Base-by-base conservation (phyloP, 2,888 invertebrate genomes). In the Subacronicta megacephala region DNA sequence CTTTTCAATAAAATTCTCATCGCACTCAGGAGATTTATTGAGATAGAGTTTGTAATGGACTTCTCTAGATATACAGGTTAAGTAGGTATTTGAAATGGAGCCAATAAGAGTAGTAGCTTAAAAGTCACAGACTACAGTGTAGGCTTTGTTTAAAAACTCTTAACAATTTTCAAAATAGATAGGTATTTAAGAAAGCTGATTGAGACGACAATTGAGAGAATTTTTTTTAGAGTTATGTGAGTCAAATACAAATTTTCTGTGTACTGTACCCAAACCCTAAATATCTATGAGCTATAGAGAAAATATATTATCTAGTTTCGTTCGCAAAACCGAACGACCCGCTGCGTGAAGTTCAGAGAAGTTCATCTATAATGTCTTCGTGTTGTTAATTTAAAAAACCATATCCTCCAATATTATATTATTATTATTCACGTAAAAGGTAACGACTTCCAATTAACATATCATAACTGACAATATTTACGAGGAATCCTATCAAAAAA, bases 1-100 rank as follows among this genome's bases (percentile, higher is more conserved):
- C 36, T 57, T 54, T 59, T 49, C 57, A 52, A 59, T 61, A 40
- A 57, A 47, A 47, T 57, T 53, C 36, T 12, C 33, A 29, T 53
- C 36, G n/a, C 33, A 29, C 17, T 60, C 20, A 15, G n/a, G 44
- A 29, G 29, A 38, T 33, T 56, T 43, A 36, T 10, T 26, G 46
- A 17, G 29, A 35, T 55, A 15, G 13, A 15, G 26, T 9, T 38
- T 20, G 23, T 44, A 45, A 35, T 52, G 37, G 13, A 9, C n/a
- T 38, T 7, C 20, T 17, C 7, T n/a, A n/a, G n/a, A n/a, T 31
- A 31, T 31, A n/a, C 31, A n/a, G 31, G 6, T 3, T 5, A n/a
- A 0, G 7, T n/a, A 31, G n/a, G 7, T n/a, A 31, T 31, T 29
- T 12, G 3, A 29, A 12, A 29, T 12, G 12, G 29, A 12, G 29